These are phyloP conservation scores for Prochilodus magdalenae DNA, from an alignment of 2,113 vertebrate species.

Conservation along the genomic window DNA sequence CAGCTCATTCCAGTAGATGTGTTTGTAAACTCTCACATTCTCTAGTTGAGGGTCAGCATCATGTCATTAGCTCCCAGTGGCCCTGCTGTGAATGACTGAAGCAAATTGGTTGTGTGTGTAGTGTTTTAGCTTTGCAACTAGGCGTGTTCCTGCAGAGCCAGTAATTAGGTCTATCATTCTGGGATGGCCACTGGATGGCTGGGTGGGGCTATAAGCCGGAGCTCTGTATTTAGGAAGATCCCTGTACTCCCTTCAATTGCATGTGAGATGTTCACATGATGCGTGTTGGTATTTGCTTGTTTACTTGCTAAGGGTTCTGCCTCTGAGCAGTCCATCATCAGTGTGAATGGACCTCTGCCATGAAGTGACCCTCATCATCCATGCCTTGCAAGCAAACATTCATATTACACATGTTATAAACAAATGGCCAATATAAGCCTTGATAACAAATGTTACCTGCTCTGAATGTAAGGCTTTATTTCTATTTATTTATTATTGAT, in stretches of 20 bases:
- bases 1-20: neutral
- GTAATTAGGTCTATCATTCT: slow-evolving; percentile 41
- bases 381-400: too few relatives aligned
- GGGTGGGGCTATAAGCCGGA: slow-evolving; percentile 40
- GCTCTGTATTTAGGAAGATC: slow-evolving; percentile 22
- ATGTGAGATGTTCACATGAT: slow-evolving; percentile 24
- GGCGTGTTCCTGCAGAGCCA: slow-evolving; percentile 35
- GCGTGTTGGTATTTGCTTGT: neutral
- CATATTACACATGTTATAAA: too few relatives aligned
- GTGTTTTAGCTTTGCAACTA: slow-evolving; percentile 27
- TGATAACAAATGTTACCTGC: neutral
- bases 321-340: neutral
- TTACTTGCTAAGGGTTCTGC: neutral
- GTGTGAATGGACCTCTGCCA: too few relatives aligned
- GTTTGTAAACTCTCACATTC: slow-evolving; percentile 1
- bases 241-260: slow-evolving; percentile 23
- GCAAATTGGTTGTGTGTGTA: slow-evolving; percentile 3
- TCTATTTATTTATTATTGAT: neutral
- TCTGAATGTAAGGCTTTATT: neutral
- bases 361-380: too few relatives aligned
- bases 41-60: slow-evolving; percentile 7
- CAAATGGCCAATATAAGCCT: too few relatives aligned
- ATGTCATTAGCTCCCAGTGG: neutral
- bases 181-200: neutral
- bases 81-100: neutral